Evolutionary conservation across 2,888 invertebrate genomes (phyloP), one percentile per base, ranked within the genome.

Genomic region (Aelia acuminata): DNA sequence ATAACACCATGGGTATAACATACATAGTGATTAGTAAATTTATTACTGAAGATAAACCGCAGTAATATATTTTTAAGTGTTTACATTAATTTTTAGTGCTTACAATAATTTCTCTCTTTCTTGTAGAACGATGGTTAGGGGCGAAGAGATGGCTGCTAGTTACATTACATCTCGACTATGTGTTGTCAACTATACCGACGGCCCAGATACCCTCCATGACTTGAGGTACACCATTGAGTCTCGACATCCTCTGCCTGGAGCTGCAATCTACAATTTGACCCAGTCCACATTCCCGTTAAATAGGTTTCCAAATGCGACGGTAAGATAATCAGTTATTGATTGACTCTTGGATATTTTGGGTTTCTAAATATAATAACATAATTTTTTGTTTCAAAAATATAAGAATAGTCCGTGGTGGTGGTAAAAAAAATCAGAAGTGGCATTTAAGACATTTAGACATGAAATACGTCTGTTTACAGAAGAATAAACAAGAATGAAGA

Each of bases 151-250:
- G 91, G 98, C 99, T 92, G 96, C 98, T 88, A 97, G 96, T 92
- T 98, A 98, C 92, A 95, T 99, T 90, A 98, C 98, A 18, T 97
- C 98, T 86, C 95, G 98, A 89, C 93, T 99, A 88, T 94, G 97
- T 91, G 97, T 98, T 31, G 98, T 99, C 97, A 98, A 98, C 11
- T 98, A 96, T 92, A 98, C 98, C 1, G 97, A 90, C n/a, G 90
- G 90, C 26, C 90, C 90, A 5, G 90, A 90, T 49, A 89, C 89
- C 39, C 53, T 90, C 20, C 89, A 89, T 31, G 90, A 90, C 63
- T 57, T 90, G n/a, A 53, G 89, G 13, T 89, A 88, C 48, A 89
- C 88, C 18, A 89, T 90, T n/a, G 90, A 90, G 43, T 89, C 89
- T 22, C 84, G 90, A 13, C 89, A 90, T 43, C 57, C 89, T 15